phyloP scores from a whole-genome alignment of 2,113 vertebrate species.

The Pristiophorus japonicus region DNA sequence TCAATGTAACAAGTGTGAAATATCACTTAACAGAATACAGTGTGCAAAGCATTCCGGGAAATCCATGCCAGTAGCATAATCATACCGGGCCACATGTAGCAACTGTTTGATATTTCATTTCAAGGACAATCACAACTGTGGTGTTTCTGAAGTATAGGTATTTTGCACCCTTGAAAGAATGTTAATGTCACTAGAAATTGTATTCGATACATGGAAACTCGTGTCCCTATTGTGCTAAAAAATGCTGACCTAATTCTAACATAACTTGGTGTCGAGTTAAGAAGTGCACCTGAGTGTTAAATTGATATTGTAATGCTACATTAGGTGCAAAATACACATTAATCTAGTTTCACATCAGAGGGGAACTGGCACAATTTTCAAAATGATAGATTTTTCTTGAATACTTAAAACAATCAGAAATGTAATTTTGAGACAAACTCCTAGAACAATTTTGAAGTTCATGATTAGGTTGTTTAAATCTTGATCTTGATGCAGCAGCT shows the following conservation, averaged over 20 bases:
- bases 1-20: neutral
- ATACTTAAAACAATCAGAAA: neutral
- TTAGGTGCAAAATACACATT: no score
- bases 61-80: neutral
- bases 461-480: neutral
- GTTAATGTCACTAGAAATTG: neutral
- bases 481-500: neutral
- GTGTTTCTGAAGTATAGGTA: neutral
- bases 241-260: neutral
- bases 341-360: no score
- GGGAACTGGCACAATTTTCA: no score
- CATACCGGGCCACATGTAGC: neutral
- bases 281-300: neutral
- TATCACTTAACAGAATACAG: neutral
- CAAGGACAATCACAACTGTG: no score
- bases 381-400: no score
- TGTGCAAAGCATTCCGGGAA: neutral
- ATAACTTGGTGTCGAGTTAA: neutral
- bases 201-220: neutral
- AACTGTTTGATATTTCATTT: slow-evolving; percentile 12
- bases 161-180: neutral
- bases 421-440: neutral
- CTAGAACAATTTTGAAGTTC: neutral
- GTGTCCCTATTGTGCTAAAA: neutral
- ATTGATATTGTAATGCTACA: no score